Evolutionary conservation across 2,888 invertebrate species (phyloP), one percentile per base, ranked within the genome.

Genomic region (Orthonychiurus folsomi): DNA sequence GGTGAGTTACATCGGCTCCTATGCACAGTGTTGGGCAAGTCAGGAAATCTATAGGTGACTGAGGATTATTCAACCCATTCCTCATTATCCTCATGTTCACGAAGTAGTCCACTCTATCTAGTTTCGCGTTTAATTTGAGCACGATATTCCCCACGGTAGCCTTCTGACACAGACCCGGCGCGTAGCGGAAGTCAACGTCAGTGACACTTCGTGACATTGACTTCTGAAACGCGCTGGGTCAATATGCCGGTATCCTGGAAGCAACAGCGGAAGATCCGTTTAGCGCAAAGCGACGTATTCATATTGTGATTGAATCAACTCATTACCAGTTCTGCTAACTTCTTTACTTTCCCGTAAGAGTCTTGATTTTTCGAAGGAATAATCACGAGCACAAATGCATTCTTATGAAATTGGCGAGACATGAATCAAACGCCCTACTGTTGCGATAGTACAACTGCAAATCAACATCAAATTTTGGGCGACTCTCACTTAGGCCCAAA

Each of bases 1-100:
- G 78, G 73, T 80, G 80, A 24, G 78, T 79, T 15, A 79, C 79
- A 69, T 80, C 80, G 9, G 79, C 79, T 26, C 80, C 80, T 60
- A 80, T 73, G 24, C 80, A 75, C 63, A 80, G 75, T 2, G 76
- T 73, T 1, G 78, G 77, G 24, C 73, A 70, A 21, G 68, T 60
- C 26, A 75, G 62, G 20, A 37, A 37, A 15, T 37, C 37, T 15
- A 37, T 15, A 9, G 5, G 37, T 5, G 37, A 37, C 15, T 37
- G 37, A 5, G 37, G 37, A 37, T 9, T 5, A 37, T 37, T 37
- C 5, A 37, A 9, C 15, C 15, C 15, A 9, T 50, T 47, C 12
- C n/a, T 12, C n/a, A n/a, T n/a, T n/a, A 15, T 15, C 37, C 9
- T 37, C 15, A 57, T 50, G 1, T 59, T 25, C 37, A 63, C 47